Evolutionary conservation across 2,113 vertebrate species (phyloP), one percentile per base, ranked within the genome.

Genomic region (Stomatorhinus ivindoensis): DNA sequence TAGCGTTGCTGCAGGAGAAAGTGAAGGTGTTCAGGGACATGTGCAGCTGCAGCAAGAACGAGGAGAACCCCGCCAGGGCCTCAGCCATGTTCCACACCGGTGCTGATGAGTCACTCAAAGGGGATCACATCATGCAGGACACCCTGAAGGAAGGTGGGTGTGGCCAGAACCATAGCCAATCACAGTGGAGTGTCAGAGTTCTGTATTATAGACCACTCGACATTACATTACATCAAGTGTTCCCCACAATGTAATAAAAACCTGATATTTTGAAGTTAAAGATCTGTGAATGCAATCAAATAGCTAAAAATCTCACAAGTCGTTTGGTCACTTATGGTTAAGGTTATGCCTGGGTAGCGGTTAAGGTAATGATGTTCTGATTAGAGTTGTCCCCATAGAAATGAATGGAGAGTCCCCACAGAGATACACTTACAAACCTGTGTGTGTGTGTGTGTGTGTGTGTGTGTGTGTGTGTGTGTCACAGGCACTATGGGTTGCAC

Each of bases 1-100:
- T 97, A 46, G 91, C 91, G 0, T 89, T 99, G 58, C 90, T 99
- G 91, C 97, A 98, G 91, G 97, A 99, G 91, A 99, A 99, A 91
- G 92, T 96, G 2, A 95, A 95, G 92, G 95, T 99, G 87, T 99
- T 98, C 93, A 94, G 92, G 88, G 96, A 97, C 89, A 94, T 98
- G 94, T 93, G 95, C 1, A 96, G 97, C 31, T 92, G 91, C 84
- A 94, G 92, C 39, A 89, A 93, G 24, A 93, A 95, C 0, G 97
- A 98, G 10, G 97, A 97, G 3, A 42, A 90, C 17, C 91, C 91
- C 46, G 89, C 92, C 3, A 92, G 92, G 51, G 92, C 94, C 10
- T 94, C 96, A 51, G 91, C 93, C 89, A 92, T 98, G 76, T 99
- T 99, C 96, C 95, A 97, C 88, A 96, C 97, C 88, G 96, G 93